Conservation (phyloP, 2,888 invertebrate genomes). For the Dinocampus coccinellae region DNA sequence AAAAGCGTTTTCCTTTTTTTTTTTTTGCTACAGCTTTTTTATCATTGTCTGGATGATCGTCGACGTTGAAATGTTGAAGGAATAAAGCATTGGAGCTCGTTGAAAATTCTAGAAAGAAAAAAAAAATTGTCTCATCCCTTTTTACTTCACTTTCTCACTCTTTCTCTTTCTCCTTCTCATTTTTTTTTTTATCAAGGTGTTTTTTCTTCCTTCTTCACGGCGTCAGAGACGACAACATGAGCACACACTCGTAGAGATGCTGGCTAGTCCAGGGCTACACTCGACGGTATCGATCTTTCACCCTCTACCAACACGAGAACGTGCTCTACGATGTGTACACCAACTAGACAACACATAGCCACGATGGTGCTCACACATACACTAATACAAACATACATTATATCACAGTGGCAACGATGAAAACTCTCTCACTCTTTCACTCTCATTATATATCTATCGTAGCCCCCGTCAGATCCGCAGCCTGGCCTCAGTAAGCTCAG, state of each 20-base stretch:
- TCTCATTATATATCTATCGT: slow-evolving; percentile 34
- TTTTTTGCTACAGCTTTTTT: not conserved
- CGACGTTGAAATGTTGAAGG: not conserved
- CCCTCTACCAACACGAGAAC: slow-evolving; percentile 45
- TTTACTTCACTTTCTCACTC: not conserved
- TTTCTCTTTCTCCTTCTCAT: not conserved
- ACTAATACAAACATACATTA: slow-evolving; percentile 16
- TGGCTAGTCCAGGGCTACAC: slow-evolving; percentile 61
- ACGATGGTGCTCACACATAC: slow-evolving; percentile 42
- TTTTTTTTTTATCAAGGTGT: not conserved
- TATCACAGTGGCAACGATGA: slow-evolving; percentile 41
- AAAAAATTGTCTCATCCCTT: slow-evolving; percentile 1
- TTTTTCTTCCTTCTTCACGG: slow-evolving; percentile 1
- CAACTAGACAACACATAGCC: slow-evolving; percentile 27
- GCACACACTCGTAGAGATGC: slow-evolving; percentile 51
- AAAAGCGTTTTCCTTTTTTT: not conserved
- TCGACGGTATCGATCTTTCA: slow-evolving; percentile 63
- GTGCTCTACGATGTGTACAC: not conserved
- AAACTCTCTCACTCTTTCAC: slow-evolving; percentile 44
- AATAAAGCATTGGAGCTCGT: slow-evolving; percentile 2
- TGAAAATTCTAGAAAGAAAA: slow-evolving; percentile 15
- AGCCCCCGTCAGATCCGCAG: slow-evolving; percentile 40
- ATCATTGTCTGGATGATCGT: slow-evolving; percentile 1
- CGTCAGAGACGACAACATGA: not conserved
- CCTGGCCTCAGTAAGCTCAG: slow-evolving; percentile 66